A percentile compares a stretch with the other conserved stretches of the same genome.
Evolutionary conservation across 2,113 vertebrate species (phyloP).

Genomic region (Tragelaphus strepsiceros): DNA sequence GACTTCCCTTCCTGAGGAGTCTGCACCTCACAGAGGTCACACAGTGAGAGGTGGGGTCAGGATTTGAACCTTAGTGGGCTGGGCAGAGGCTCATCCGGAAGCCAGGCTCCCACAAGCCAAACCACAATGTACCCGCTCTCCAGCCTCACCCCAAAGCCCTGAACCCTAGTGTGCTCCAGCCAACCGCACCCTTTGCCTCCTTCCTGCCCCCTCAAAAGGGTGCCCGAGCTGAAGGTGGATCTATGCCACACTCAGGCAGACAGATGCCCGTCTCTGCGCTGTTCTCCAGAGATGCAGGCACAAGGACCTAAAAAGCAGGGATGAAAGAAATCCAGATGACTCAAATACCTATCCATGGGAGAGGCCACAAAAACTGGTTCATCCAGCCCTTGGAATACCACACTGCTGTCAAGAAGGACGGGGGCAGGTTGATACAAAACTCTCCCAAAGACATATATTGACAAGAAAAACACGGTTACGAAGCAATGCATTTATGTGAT

Average conservation of each 20-base stretch:
- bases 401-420: not conserved
- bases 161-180: not conserved
- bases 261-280: not conserved
- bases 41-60: not conserved
- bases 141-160: not conserved
- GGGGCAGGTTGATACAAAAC: not conserved
- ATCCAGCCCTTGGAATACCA: not conserved
- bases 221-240: not conserved
- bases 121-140: not conserved
- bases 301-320: not conserved
- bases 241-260: not conserved
- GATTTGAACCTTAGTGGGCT: not conserved
- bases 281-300: not conserved
- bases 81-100: not conserved
- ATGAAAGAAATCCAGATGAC: not conserved
- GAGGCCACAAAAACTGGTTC: not conserved
- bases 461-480: not conserved
- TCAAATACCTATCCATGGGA: not conserved
- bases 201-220: not conserved
- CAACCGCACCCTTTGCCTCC: not conserved
- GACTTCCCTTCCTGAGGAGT: not conserved
- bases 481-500: not conserved
- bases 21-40: not conserved
- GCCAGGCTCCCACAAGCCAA: not conserved
- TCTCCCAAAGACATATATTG: not conserved